These are phyloP conservation scores for Tricholaema leucomelas DNA, from an alignment of 2,113 vertebrate species.

Conservation along the genomic window DNA sequence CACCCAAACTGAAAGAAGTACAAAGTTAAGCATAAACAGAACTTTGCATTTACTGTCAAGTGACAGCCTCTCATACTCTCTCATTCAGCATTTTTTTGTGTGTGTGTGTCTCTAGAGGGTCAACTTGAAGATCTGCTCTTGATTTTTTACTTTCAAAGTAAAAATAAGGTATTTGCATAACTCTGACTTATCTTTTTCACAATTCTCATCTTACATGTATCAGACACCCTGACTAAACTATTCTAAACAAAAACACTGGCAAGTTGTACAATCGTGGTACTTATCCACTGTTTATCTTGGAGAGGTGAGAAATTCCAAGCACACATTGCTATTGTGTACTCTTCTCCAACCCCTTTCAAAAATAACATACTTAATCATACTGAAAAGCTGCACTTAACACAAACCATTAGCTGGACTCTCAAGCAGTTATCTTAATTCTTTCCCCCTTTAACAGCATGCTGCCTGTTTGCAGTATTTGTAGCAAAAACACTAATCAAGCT, in stretches of 20 bases:
- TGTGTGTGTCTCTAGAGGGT: not conserved
- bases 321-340: not conserved
- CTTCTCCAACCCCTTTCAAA: not conserved
- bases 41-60: not conserved
- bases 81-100: not conserved
- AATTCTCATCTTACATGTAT: not conserved
- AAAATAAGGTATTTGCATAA: not conserved
- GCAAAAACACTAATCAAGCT: not conserved
- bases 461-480: not conserved
- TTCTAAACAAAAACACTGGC: not conserved
- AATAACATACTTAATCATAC: not conserved
- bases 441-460: not conserved
- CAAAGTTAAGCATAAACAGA: not conserved
- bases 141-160: not conserved
- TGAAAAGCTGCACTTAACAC: not conserved
- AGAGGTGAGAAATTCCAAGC: conserved; percentile 41
- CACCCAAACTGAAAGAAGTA: not conserved
- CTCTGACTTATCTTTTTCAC: not conserved
- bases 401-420: not conserved
- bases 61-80: not conserved
- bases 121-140: not conserved
- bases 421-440: not conserved
- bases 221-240: not conserved
- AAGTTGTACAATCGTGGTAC: not conserved
- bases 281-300: conserved; percentile 14